Conservation (phyloP, 2,797 vertebrate genomes). For the Decapterus maruadsi region DNA sequence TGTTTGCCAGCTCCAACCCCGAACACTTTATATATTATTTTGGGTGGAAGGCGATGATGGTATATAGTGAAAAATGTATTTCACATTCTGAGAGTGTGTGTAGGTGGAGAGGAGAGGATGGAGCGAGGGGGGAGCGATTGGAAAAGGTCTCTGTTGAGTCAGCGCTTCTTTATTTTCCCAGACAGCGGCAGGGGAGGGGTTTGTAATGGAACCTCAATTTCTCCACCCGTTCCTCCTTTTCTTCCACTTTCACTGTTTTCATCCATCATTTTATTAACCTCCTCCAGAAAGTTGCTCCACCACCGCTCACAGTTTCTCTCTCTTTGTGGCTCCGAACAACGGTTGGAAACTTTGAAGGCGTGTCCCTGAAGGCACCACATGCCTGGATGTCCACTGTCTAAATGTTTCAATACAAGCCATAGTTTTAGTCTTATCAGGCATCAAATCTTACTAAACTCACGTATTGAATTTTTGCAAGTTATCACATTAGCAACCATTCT, state of each 20-base stretch:
- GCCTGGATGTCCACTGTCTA: not conserved
- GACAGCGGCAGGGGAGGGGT: conserved; percentile 13
- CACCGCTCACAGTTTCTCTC: conserved; percentile 13
- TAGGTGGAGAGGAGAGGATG: conserved; percentile 31
- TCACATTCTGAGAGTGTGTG: conserved; percentile 19
- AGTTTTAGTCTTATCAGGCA: too few species aligned
- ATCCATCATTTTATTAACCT: conserved; percentile 56
- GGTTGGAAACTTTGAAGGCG: not conserved
- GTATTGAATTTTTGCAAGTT: too few species aligned
- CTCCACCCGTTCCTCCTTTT: conserved; percentile 30
- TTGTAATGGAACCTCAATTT: conserved; percentile 47
- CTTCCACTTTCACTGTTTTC: conserved; percentile 38
- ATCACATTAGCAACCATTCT: not conserved
- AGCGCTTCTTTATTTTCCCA: conserved; percentile 59
- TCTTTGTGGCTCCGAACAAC: not conserved
- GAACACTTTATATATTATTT: conserved; percentile 44
- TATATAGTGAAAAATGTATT: conserved; percentile 33
- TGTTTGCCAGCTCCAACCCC: conserved; percentile 26
- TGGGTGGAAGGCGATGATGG: conserved; percentile 24
- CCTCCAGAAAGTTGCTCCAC: conserved; percentile 16
- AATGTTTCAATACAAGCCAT: not conserved
- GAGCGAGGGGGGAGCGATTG: conserved; percentile 31
- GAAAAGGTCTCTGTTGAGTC: conserved; percentile 64
- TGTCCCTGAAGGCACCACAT: not conserved
- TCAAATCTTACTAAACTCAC: too few species aligned